Base-by-base conservation (phyloP, 23 tunicate genomes). In the Diplosoma virens region DNA sequence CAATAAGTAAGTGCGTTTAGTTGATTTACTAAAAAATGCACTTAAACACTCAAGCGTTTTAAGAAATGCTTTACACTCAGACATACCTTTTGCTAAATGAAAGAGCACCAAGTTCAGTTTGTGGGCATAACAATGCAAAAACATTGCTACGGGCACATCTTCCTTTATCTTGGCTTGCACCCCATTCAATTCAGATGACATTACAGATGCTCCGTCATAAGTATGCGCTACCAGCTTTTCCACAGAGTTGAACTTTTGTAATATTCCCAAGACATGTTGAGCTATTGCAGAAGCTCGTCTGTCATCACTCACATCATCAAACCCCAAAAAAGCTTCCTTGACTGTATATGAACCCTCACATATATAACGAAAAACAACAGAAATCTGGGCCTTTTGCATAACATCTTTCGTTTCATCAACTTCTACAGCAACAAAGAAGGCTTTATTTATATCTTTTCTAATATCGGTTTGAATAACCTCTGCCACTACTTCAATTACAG, bases 1-100 rank as follows among this genome's bases (percentile, higher is more conserved):
- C 64, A 56, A 56, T 56, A 56, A 56, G 64, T 21, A 23, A 56
- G 22, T n/a, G n/a, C n/a, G n/a, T n/a, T n/a, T n/a, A n/a, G n/a
- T n/a, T n/a, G n/a, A n/a, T n/a, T n/a, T n/a, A 56, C 64, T 56
- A 56, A 56, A 56, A 56, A 56, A 56, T n/a, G 22, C 64, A n/a
- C 64, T 56, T n/a, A 56, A 56, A 5, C 22, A 20, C 25, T 56
- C 64, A 20, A 56, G 64, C 20, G 22, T 9, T 56, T 56, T 56
- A n/a, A n/a, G n/a, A n/a, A n/a, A n/a, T n/a, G n/a, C n/a, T n/a
- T n/a, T n/a, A n/a, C n/a, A n/a, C n/a, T n/a, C n/a, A n/a, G n/a
- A n/a, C n/a, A n/a, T n/a, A n/a, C n/a, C n/a, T n/a, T n/a, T n/a
- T n/a, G n/a, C n/a, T n/a, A n/a, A n/a, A n/a, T n/a, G n/a, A n/a